phyloP scores from a whole-genome alignment of 1,140 invertebrate species.

The Panulirus ornatus region DNA sequence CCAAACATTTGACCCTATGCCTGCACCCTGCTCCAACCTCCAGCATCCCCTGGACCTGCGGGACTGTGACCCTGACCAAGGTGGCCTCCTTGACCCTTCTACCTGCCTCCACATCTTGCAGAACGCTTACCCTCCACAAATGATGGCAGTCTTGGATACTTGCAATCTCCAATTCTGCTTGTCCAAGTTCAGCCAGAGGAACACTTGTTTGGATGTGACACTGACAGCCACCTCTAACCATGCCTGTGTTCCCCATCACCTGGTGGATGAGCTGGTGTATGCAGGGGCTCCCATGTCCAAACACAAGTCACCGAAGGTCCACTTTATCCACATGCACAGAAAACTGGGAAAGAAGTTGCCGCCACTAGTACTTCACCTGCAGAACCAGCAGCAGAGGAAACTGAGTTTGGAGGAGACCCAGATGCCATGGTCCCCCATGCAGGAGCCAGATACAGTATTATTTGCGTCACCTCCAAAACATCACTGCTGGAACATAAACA shows the following conservation, averaged over 20 bases:
- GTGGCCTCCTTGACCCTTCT: constrained; percentile 1
- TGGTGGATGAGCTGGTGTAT: not conserved
- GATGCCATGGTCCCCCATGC: not conserved
- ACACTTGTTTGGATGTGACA: not conserved
- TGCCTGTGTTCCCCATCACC: not conserved
- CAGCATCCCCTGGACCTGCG: constrained; percentile 7
- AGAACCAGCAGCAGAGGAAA: not conserved
- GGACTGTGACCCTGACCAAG: constrained; percentile 42
- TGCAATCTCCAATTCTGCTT: not conserved
- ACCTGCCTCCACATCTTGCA: not conserved
- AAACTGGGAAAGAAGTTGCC: not conserved
- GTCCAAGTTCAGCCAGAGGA: not conserved
- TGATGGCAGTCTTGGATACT: not conserved
- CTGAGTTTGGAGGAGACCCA: too few species aligned
- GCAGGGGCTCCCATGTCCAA: not conserved
- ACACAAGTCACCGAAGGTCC: not conserved
- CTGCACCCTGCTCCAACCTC: not conserved
- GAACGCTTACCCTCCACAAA: not conserved
- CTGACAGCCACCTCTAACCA: not conserved
- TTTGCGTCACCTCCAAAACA: not conserved
- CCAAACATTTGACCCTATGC: not conserved
- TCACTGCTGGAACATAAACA: constrained; percentile 22
- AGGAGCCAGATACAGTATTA: not conserved
- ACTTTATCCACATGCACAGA: not conserved
- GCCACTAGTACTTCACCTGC: not conserved